A percentile compares a stretch with the other conserved stretches of the same genome.
Conservation (phyloP, 2,113 vertebrate genomes). For the Hystrix brachyura region DNA sequence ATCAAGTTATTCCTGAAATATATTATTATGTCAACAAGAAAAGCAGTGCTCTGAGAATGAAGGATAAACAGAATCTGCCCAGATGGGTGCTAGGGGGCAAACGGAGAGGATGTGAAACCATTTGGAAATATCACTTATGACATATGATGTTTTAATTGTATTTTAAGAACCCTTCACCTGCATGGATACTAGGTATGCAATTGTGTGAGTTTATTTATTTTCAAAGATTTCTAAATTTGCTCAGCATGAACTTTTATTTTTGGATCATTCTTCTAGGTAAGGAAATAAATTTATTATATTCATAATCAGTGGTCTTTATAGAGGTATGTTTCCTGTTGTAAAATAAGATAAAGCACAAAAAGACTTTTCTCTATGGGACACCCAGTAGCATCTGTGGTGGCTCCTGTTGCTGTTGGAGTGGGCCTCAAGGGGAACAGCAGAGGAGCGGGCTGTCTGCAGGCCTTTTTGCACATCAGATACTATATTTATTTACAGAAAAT, state of each 20-base stretch:
- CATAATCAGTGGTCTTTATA: background rate
- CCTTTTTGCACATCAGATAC: background rate
- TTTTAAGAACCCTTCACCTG: background rate
- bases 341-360: background rate
- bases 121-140: background rate
- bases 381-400: background rate
- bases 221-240: background rate
- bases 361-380: background rate
- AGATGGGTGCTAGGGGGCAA: no score
- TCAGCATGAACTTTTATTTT: background rate
- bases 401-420: background rate
- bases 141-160: background rate
- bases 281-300: background rate
- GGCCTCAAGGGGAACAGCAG: no score
- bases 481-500: background rate
- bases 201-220: background rate
- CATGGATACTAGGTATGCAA: background rate
- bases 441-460: background rate
- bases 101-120: background rate
- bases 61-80: background rate
- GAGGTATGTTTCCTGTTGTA: background rate
- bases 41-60: background rate
- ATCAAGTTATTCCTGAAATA: background rate
- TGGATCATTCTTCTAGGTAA: background rate
- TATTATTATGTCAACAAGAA: background rate